Conservation (phyloP, 1,140 invertebrate species). For the Cherax quadricarinatus region DNA sequence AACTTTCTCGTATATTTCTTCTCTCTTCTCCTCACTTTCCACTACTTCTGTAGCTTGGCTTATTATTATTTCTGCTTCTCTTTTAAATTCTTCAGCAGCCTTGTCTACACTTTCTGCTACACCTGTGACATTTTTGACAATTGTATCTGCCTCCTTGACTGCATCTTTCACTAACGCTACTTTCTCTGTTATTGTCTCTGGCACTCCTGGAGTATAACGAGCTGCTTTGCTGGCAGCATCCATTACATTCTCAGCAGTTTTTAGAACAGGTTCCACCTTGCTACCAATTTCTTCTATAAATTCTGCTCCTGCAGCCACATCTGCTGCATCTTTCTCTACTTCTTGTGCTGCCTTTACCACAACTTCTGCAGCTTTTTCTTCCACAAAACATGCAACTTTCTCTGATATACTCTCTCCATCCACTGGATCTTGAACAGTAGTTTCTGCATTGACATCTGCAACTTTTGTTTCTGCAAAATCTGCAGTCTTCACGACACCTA, state of each 20-base stretch:
- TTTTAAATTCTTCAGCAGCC: slow-evolving; percentile 24
- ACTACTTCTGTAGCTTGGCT: slow-evolving; percentile 10
- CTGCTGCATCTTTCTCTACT: neutral
- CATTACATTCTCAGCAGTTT: neutral
- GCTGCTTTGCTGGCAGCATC: slow-evolving; percentile 27
- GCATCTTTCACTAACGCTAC: neutral
- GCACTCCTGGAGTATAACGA: slow-evolving; percentile 12
- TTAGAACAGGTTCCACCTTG: slow-evolving; percentile 23
- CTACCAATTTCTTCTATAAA: slow-evolving; percentile 13
- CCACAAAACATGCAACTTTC: slow-evolving; percentile 5
- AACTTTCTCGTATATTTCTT: slow-evolving; percentile 18
- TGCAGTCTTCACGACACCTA: neutral
- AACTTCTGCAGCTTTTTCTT: slow-evolving; percentile 31
- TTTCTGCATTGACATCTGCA: neutral
- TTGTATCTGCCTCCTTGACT: neutral
- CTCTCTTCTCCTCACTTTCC: slow-evolving; percentile 19
- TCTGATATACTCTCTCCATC: neutral
- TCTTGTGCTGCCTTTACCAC: slow-evolving; percentile 1
- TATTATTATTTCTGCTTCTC: slow-evolving; percentile 1
- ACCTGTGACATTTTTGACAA: slow-evolving; percentile 7
- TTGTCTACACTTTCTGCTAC: slow-evolving; percentile 14
- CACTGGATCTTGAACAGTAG: neutral
- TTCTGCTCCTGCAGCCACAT: neutral
- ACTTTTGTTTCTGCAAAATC: neutral
- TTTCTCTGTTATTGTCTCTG: slow-evolving; percentile 26